phyloP scores from a whole-genome alignment of 1,140 invertebrate genomes.

The Drosophila sulfurigaster region DNA sequence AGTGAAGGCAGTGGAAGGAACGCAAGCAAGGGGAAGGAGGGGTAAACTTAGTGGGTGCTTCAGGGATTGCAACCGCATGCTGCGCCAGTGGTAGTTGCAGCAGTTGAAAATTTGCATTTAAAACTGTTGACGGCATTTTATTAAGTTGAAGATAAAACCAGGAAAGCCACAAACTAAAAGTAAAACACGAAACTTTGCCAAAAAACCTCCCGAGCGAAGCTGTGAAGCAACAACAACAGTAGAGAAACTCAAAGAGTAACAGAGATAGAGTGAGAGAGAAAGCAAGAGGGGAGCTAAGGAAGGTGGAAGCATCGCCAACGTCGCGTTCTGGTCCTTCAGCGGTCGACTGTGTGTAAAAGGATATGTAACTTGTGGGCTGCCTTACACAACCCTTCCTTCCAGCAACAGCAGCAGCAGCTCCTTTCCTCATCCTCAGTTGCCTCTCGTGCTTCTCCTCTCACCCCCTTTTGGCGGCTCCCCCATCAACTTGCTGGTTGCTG shows the following conservation, averaged over 20 bases:
- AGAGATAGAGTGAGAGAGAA: not conserved
- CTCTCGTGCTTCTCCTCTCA: not conserved
- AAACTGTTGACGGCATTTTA: slow-evolving; percentile 83
- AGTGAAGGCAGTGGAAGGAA: slow-evolving; percentile 7
- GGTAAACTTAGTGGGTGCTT: not conserved
- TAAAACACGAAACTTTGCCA: slow-evolving; percentile 79
- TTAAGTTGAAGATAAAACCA: slow-evolving; percentile 83
- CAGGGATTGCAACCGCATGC: slow-evolving; percentile 52
- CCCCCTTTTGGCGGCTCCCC: not conserved
- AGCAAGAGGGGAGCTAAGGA: not conserved
- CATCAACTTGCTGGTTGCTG: slow-evolving; percentile 23
- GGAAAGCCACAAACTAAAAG: slow-evolving; percentile 83
- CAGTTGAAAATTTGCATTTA: slow-evolving; percentile 80
- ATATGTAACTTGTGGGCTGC: slow-evolving; percentile 81
- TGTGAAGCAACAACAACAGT: slow-evolving; percentile 67
- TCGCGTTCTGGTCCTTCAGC: slow-evolving; percentile 47
- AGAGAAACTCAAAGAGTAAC: slow-evolving; percentile 34
- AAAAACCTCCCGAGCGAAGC: slow-evolving; percentile 74
- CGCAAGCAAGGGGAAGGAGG: not conserved
- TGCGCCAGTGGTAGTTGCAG: slow-evolving; percentile 31
- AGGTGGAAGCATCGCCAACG: slow-evolving; percentile 18
- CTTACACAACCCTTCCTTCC: slow-evolving; percentile 52
- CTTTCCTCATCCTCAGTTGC: not conserved
- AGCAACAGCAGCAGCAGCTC: not conserved
- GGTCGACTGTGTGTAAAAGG: slow-evolving; percentile 76